phyloP scores from a whole-genome alignment of 92 coral and sea anemone genomes.

The Porites cylindrica region DNA sequence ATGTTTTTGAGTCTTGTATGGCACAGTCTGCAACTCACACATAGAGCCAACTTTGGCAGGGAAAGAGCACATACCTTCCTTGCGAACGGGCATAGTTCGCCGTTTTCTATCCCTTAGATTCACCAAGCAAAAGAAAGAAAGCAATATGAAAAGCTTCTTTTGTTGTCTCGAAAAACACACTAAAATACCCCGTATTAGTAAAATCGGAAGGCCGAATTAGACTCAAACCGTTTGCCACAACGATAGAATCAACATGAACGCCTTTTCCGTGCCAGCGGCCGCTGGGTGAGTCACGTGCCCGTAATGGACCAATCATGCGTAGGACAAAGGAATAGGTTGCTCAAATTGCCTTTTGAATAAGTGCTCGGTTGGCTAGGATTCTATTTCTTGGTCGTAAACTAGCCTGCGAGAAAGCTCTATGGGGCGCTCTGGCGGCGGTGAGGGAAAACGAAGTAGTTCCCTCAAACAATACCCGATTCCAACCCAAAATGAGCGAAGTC shows the following conservation, averaged over 20 bases:
- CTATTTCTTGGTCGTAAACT: neutral
- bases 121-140: conserved; percentile 1
- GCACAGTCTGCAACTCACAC: neutral
- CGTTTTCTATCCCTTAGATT: conserved; percentile 28
- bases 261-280: conserved; percentile 94
- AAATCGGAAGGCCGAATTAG: conserved; percentile 27
- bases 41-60: neutral
- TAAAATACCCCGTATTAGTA: conserved; percentile 17
- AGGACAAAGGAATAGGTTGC: conserved; percentile 29
- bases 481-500: too few relatives aligned
- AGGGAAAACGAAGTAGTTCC: too few relatives aligned
- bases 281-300: conserved; percentile 76
- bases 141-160: conserved; percentile 13
- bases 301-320: conserved; percentile 58
- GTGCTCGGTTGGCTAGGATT: conserved; percentile 20
- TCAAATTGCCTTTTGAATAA: neutral
- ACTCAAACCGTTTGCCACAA: conserved; percentile 12
- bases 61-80: conserved; percentile 87
- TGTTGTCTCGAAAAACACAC: conserved; percentile 3
- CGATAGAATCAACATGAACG: conserved; percentile 74
- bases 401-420: too few relatives aligned
- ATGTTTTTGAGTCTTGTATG: neutral
- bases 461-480: too few relatives aligned
- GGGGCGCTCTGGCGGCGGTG: too few relatives aligned
- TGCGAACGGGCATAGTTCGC: conserved; percentile 93